These are phyloP conservation scores for Lissocephala sabroskyi DNA, from an alignment of 2,888 invertebrate genomes.

Conservation along the genomic window DNA sequence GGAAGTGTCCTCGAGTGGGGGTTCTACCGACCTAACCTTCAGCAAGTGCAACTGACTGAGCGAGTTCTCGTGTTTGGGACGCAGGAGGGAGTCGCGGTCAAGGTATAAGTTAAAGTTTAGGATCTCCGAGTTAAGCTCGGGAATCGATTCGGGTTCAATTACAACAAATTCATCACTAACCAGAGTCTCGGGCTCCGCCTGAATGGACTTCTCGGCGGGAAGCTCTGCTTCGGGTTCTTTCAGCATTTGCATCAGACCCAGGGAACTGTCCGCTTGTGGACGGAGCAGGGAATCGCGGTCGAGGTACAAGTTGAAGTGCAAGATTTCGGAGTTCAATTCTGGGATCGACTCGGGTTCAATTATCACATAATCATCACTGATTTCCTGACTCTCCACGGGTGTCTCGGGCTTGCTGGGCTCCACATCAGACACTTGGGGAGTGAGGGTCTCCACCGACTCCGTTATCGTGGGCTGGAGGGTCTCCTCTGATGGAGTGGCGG, in stretches of 20 bases:
- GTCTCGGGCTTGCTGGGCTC: slow-evolving; percentile 25
- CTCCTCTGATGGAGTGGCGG: neutral
- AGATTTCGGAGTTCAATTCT: slow-evolving; percentile 46
- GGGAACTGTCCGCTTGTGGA: slow-evolving; percentile 74
- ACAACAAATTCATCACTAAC: no score
- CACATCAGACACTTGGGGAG: slow-evolving; percentile 31
- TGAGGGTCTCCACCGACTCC: slow-evolving; percentile 19
- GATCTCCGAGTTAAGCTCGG: slow-evolving; percentile 42
- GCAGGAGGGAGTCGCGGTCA: slow-evolving; percentile 33
- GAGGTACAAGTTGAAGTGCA: slow-evolving; percentile 44
- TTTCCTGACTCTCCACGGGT: slow-evolving; percentile 1
- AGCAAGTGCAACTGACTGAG: slow-evolving; percentile 13
- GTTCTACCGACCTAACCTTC: neutral
- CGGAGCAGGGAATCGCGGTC: slow-evolving; percentile 34
- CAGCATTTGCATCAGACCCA: slow-evolving; percentile 74
- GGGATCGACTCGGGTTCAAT: slow-evolving; percentile 50
- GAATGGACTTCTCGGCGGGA: no score
- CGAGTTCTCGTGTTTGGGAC: neutral
- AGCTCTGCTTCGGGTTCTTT: no score
- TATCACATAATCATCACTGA: slow-evolving; percentile 53
- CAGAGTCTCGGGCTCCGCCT: slow-evolving; percentile 5
- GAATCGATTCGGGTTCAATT: no score
- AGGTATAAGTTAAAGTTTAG: slow-evolving; percentile 45
- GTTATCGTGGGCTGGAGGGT: neutral
- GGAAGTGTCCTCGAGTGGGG: no score